A percentile compares a stretch with the other conserved stretches of the same genome.
Conservation (phyloP, 2,113 vertebrate species). For the Nannospalax galili region DNA sequence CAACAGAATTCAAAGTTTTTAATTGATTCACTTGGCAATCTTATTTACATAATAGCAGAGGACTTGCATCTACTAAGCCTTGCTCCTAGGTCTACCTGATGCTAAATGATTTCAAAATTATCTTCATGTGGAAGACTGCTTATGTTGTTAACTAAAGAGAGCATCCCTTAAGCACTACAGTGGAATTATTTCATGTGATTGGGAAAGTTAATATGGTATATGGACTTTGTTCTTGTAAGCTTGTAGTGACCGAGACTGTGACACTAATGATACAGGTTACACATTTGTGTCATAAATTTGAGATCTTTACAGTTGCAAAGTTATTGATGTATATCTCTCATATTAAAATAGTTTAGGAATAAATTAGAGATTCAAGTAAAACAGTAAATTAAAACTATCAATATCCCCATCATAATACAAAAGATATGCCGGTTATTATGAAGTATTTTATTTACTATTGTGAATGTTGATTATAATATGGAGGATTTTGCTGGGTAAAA, state of each 20-base stretch:
- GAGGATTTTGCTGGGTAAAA: neutral
- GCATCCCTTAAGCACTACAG: neutral
- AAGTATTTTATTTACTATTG: slow-evolving; percentile 25
- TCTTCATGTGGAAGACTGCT: neutral
- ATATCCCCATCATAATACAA: neutral
- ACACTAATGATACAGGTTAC: neutral
- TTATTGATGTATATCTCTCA: neutral
- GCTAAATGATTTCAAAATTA: neutral
- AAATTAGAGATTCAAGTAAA: neutral
- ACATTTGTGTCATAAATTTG: neutral
- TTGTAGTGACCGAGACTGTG: neutral
- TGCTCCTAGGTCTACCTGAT: neutral
- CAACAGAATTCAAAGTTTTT: neutral
- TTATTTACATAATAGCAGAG: neutral
- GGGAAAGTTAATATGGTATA: neutral
- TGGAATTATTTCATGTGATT: neutral
- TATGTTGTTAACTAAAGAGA: neutral
- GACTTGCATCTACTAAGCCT: neutral
- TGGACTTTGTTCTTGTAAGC: neutral
- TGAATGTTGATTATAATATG: neutral
- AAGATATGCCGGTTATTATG: neutral
- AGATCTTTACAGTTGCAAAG: neutral
- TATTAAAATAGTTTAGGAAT: neutral
- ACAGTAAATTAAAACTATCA: neutral
- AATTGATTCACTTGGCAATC: neutral